Conservation (phyloP, 2,113 vertebrate species). For the Silurus glanis region DNA sequence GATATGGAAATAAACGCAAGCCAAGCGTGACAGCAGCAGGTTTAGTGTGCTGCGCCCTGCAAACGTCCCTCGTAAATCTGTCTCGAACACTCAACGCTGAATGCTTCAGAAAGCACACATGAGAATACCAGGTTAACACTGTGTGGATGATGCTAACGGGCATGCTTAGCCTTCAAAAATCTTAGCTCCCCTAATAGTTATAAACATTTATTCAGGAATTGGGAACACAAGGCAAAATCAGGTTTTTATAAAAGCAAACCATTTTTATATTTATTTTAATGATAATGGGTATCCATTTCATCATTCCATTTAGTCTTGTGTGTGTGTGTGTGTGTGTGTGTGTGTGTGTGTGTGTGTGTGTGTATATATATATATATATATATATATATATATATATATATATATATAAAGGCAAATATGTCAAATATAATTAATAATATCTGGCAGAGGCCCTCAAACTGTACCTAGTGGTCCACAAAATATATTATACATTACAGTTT, state of each 20-base stretch:
- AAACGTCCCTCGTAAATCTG: slow-evolving; percentile 44
- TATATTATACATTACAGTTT: not conserved
- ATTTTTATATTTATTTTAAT: not conserved
- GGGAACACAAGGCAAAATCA: not conserved
- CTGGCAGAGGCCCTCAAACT: not conserved
- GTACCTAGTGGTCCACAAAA: not conserved
- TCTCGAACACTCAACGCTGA: slow-evolving; percentile 23
- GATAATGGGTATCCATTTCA: too few relatives aligned
- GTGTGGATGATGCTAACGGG: not conserved
- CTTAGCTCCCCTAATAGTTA: not conserved
- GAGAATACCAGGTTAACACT: not conserved
- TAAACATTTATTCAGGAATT: not conserved
- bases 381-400: too few relatives aligned
- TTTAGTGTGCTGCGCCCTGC: slow-evolving; percentile 21
- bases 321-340: too few relatives aligned
- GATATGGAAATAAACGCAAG: slow-evolving; percentile 54
- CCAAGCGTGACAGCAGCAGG: slow-evolving; percentile 44
- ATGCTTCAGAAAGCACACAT: slow-evolving; percentile 52
- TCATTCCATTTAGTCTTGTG: too few relatives aligned
- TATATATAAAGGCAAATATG: too few relatives aligned
- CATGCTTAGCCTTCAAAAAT: not conserved
- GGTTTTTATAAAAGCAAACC: not conserved
- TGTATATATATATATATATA: too few relatives aligned
- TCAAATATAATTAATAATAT: too few relatives aligned
- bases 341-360: too few relatives aligned